Base-by-base conservation (phyloP, 2,797 vertebrate species). In the Merluccius polli region DNA sequence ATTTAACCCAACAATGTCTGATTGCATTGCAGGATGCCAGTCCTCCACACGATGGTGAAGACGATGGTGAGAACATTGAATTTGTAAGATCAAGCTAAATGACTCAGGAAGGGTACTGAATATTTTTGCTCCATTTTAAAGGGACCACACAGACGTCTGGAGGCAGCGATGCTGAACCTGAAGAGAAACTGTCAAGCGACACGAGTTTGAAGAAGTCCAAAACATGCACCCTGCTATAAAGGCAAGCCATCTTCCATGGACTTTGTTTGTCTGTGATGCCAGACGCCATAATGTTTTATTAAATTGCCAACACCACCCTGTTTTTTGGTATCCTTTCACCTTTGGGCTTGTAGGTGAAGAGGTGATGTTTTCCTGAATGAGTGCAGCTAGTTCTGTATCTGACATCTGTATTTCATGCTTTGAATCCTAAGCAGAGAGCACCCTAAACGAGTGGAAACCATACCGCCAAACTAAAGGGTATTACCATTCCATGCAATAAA, bases 201-300 rank as follows among this genome's bases (percentile, higher is more conserved):
- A 27, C 73, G 7, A 70, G 5, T 44, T 77, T 76, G 29, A 89
- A 87, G 80, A 90, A 87, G 74, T 93, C 92, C 9, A 82, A 24
- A 32, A 77, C 89, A 32, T 95, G 94, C 72, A 67, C 85, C 71
- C 16, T 93, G 65, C 87, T 93, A 21, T 94, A 80, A 89, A 59
- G 32, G 4, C 1, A 4, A 35, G 35, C 12, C 41, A 12, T 13
- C 24, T 44, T 24, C 48, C 9, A 24, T 9, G 77, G 71, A 79
- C 70, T 35, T 72, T 73, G 74, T 59, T 18, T 12, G 2, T 32
- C 65, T 24, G 67, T 70, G 29, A 74, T 15, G 1, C 31, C 4
- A 10, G 71, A 21, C 1, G 0, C 29, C 12, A 31, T 77, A 12
- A 21, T 77, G 70, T 33, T 67, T 84, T 79, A 73, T 74, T 79